These are phyloP conservation scores for Marmota monax DNA, from an alignment of 2,113 vertebrate species.

Conservation along the genomic window DNA sequence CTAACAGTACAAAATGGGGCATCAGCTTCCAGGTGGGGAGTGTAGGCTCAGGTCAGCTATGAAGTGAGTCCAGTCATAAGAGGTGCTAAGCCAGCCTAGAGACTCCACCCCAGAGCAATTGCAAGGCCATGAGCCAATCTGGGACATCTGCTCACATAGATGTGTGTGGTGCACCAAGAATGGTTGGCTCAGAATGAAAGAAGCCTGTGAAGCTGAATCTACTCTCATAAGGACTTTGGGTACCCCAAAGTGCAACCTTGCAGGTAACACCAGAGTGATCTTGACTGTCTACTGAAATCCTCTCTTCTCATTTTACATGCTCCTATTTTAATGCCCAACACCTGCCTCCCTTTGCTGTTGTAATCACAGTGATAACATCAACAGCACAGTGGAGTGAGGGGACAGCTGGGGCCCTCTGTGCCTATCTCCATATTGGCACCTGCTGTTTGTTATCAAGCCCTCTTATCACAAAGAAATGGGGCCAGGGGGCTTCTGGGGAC, in stretches of 20 bases:
- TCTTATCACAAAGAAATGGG: neutral
- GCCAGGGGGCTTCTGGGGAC: neutral
- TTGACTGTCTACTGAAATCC: neutral
- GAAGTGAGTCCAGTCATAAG: neutral
- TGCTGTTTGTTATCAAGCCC: neutral
- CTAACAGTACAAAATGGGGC: neutral
- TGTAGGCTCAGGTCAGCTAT: neutral
- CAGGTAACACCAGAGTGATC: neutral
- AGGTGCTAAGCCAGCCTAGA: neutral
- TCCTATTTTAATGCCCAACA: neutral
- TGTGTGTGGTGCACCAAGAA: neutral
- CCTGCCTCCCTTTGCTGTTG: constrained; percentile 51
- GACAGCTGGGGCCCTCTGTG: neutral
- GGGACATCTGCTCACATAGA: neutral
- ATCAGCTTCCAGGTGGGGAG: neutral
- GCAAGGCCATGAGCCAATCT: neutral
- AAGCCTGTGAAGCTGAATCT: neutral
- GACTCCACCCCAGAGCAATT: neutral
- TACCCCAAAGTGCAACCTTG: neutral
- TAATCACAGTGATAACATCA: neutral
- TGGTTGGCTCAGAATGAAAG: neutral
- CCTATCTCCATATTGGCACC: constrained; percentile 13
- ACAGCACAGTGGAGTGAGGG: neutral
- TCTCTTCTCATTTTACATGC: neutral
- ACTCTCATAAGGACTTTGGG: neutral